Conservation (phyloP, 2,797 vertebrate species). For the Anguilla anguilla region DNA sequence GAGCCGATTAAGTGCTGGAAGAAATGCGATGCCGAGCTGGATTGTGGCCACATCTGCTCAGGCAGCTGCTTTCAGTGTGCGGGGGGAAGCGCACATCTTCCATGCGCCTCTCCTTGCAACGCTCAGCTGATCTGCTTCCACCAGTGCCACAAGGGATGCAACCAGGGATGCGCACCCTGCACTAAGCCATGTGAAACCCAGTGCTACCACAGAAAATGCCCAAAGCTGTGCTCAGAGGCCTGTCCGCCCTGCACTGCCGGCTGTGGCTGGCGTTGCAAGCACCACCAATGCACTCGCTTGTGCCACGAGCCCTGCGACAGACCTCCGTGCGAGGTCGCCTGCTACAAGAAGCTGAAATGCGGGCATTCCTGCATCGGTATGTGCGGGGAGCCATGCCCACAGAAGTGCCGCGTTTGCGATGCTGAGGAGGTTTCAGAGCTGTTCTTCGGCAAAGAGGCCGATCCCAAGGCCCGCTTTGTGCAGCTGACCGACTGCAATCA, state of each 20-base stretch:
- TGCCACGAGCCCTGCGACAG: constrained; percentile 49
- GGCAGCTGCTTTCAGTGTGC: constrained; percentile 39
- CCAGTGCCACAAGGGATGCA: constrained; percentile 35
- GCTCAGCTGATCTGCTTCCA: constrained; percentile 42
- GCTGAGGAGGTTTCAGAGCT: constrained; percentile 43
- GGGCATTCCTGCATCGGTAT: constrained; percentile 47
- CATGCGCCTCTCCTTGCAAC: constrained; percentile 34
- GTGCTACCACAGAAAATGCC: constrained; percentile 47
- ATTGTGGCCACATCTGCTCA: constrained; percentile 45
- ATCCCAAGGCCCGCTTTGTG: constrained; percentile 45
- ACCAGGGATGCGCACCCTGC: constrained; percentile 39
- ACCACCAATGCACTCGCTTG: constrained; percentile 38
- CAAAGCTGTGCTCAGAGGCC: constrained; percentile 33
- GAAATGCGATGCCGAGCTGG: constrained; percentile 32
- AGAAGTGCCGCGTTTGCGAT: constrained; percentile 47
- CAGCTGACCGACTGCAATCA: constrained; percentile 50
- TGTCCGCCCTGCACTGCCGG: constrained; percentile 40
- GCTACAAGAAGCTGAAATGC: constrained; percentile 38
- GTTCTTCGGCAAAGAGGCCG: constrained; percentile 46
- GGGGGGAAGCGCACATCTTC: constrained; percentile 18
- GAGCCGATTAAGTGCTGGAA: constrained; percentile 27
- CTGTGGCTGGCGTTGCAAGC: constrained; percentile 44
- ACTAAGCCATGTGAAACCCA: constrained; percentile 34
- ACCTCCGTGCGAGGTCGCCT: constrained; percentile 36
- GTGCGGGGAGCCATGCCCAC: constrained; percentile 51